Evolutionary conservation across 2,113 vertebrate genomes (phyloP).

Genomic region (Tyrannus savana): DNA sequence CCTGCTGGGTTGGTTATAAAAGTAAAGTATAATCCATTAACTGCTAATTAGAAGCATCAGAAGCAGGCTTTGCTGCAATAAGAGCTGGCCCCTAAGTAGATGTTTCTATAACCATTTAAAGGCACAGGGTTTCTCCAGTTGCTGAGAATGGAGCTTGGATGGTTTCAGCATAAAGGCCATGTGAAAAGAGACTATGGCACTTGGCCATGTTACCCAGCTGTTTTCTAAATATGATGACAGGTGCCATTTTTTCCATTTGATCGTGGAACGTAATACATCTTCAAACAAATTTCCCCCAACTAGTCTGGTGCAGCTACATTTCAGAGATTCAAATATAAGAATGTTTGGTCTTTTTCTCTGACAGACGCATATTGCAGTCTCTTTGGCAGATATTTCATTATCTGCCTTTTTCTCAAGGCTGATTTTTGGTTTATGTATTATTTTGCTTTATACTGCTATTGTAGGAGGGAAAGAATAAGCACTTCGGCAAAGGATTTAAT

Average conservation of each 20-base stretch:
- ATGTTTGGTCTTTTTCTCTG: not conserved
- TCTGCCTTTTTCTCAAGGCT: not conserved
- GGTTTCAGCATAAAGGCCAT: constrained; percentile 70
- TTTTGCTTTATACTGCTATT: not conserved
- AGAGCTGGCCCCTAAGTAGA: constrained; percentile 55
- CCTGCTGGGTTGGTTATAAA: constrained; percentile 62
- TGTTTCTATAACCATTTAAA: constrained; percentile 69
- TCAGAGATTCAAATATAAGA: constrained; percentile 60
- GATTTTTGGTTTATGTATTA: not conserved
- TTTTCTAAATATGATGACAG: constrained; percentile 81
- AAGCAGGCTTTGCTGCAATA: constrained; percentile 66
- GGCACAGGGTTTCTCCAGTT: constrained; percentile 66
- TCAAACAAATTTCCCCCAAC: constrained; percentile 79
- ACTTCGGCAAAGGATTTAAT: not conserved
- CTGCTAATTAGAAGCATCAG: constrained; percentile 67
- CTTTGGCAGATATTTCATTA: constrained; percentile 25
- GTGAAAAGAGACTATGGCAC: constrained; percentile 72
- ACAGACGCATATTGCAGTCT: not conserved
- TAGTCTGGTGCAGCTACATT: constrained; percentile 61
- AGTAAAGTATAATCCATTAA: constrained; percentile 66
- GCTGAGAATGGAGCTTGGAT: constrained; percentile 65
- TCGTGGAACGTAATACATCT: constrained; percentile 82
- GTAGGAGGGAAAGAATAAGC: not conserved
- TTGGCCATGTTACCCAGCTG: constrained; percentile 74
- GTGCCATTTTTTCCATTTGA: constrained; percentile 82